Conservation (phyloP, 1,140 invertebrate species). For the Pogonognathellus flavescens region DNA sequence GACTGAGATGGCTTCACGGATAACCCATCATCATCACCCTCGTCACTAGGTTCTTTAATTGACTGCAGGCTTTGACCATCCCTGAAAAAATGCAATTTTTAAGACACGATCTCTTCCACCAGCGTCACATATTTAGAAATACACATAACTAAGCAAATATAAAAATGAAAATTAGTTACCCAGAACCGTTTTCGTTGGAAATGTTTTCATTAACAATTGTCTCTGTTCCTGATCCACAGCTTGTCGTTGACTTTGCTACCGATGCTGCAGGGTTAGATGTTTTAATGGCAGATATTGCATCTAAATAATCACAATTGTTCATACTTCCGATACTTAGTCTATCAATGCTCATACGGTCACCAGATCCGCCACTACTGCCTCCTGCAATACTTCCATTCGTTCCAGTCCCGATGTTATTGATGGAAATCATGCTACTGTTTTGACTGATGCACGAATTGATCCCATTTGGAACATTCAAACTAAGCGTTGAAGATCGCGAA, state of each 20-base stretch:
- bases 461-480: conserved; percentile 60
- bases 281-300: conserved; percentile 67
- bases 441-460: conserved; percentile 58
- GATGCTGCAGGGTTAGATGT: conserved; percentile 65
- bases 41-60: conserved; percentile 63
- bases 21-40: conserved; percentile 56
- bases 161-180: conserved; percentile 59
- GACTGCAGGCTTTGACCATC: conserved; percentile 59
- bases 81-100: conserved; percentile 40
- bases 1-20: conserved; percentile 32
- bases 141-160: not conserved
- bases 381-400: conserved; percentile 13
- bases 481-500: conserved; percentile 58
- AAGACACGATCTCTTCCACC: no score
- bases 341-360: conserved; percentile 64
- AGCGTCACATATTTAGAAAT: not conserved
- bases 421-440: conserved; percentile 65
- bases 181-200: conserved; percentile 61
- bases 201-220: conserved; percentile 66
- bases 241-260: conserved; percentile 53
- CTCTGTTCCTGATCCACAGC: conserved; percentile 62
- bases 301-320: conserved; percentile 65
- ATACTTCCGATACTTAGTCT: conserved; percentile 63
- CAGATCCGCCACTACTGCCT: conserved; percentile 16
- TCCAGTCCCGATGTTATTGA: conserved; percentile 58